Percentiles rank a stretch among this genome's conserved stretches.
Conservation (phyloP, 1,140 invertebrate species). For the Neoseiulus cucumeris region DNA sequence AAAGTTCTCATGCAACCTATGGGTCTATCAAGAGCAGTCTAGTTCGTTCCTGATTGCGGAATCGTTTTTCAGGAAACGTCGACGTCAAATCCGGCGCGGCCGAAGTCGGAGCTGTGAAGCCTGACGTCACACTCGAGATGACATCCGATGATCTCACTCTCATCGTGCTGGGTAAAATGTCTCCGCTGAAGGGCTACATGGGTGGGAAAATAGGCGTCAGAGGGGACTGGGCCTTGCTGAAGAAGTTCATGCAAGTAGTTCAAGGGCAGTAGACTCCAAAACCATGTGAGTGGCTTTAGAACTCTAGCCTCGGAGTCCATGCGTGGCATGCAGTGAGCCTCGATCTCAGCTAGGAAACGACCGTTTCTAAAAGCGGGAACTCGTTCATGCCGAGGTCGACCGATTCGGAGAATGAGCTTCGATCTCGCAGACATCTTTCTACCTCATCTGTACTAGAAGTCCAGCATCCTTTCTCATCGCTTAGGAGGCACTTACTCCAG, state of each 20-base stretch:
- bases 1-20: not conserved
- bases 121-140: constrained; percentile 1
- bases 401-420: too few relatives aligned
- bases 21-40: too few relatives aligned
- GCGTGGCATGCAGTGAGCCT: too few relatives aligned
- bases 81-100: constrained; percentile 1
- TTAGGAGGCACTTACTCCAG: too few relatives aligned
- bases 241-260: constrained; percentile 4
- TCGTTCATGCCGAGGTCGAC: too few relatives aligned
- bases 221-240: not conserved
- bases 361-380: too few relatives aligned
- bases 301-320: not conserved
- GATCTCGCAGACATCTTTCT: too few relatives aligned
- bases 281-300: not conserved
- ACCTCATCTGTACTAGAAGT: too few relatives aligned
- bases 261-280: not conserved
- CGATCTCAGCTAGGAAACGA: too few relatives aligned
- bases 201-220: not conserved
- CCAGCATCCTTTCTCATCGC: too few relatives aligned
- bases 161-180: constrained; percentile 6
- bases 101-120: not conserved
- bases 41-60: not conserved
- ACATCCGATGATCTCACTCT: not conserved
- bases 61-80: not conserved
- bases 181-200: constrained; percentile 4